Conservation (phyloP, 2,888 invertebrate genomes). For the Agonopterix heracliana region DNA sequence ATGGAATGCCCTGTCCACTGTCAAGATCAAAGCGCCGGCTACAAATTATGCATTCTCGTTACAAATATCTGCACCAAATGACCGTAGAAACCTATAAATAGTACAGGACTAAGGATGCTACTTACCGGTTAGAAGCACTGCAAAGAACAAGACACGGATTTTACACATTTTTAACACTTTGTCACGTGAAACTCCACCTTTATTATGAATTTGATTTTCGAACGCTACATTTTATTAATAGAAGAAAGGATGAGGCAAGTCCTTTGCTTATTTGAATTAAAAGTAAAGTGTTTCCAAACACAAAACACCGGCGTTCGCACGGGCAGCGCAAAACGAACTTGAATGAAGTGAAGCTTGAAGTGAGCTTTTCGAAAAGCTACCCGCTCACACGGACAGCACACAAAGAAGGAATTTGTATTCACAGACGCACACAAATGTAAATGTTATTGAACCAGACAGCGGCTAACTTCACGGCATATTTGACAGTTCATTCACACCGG, state of each 20-base stretch:
- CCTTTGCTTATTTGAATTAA: conserved; percentile 19
- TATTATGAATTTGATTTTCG: conserved; percentile 11
- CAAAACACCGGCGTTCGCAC: conserved; percentile 25
- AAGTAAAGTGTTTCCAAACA: conserved; percentile 34
- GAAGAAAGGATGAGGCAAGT: conserved; percentile 35
- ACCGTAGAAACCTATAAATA: conserved; percentile 59
- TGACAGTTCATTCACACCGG: conserved; percentile 66
- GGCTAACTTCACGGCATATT: conserved; percentile 60
- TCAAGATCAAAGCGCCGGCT: conserved; percentile 28
- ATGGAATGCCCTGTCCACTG: conserved; percentile 1
- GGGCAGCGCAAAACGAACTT: conserved; percentile 25
- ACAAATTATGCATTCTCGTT: conserved; percentile 10
- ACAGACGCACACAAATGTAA: conserved; percentile 29
- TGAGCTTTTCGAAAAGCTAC: conserved; percentile 23
- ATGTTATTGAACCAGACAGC: conserved; percentile 43
- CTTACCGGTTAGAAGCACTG: conserved; percentile 63
- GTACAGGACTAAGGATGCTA: conserved; percentile 48
- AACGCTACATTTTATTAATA: conserved; percentile 36
- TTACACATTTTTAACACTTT: conserved; percentile 54
- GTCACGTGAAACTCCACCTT: conserved; percentile 31
- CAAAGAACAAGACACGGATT: conserved; percentile 44
- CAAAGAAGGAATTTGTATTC: conserved; percentile 25
- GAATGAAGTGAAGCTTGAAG: conserved; percentile 12
- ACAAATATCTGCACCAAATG: conserved; percentile 39
- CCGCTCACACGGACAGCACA: conserved; percentile 50